phyloP scores from a whole-genome alignment of 2,113 vertebrate species.

The Zootoca vivipara region DNA sequence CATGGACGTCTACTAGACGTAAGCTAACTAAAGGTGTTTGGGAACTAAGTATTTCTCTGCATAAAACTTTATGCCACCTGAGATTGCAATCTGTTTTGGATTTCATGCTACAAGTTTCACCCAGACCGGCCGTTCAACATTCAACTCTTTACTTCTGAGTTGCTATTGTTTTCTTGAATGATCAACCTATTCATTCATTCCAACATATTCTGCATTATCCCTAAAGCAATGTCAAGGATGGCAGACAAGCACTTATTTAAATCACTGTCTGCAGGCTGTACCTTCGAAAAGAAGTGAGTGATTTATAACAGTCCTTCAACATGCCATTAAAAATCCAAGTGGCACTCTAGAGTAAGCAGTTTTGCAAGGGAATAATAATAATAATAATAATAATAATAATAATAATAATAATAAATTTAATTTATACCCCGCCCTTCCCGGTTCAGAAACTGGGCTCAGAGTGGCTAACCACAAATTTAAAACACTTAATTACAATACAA shows the following conservation, averaged over 20 bases:
- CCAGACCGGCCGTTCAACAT: not conserved
- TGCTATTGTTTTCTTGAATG: not conserved
- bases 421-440: too few relatives aligned
- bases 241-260: not conserved
- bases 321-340: not conserved
- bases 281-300: not conserved
- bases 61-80: not conserved
- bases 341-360: not conserved
- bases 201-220: not conserved
- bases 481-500: too few relatives aligned
- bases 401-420: too few relatives aligned
- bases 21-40: not conserved
- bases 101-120: not conserved
- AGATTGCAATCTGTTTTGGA: not conserved
- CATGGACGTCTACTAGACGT: not conserved
- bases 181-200: not conserved
- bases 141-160: not conserved
- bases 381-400: too few relatives aligned
- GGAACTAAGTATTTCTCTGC: not conserved
- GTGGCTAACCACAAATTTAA: too few relatives aligned
- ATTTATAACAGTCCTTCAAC: not conserved
- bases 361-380: conserved; percentile 23
- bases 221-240: not conserved
- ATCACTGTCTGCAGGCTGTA: not conserved
- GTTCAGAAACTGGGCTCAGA: too few relatives aligned